Evolutionary conservation across 2,888 invertebrate species (phyloP).

Genomic region (Andrena minutula): DNA sequence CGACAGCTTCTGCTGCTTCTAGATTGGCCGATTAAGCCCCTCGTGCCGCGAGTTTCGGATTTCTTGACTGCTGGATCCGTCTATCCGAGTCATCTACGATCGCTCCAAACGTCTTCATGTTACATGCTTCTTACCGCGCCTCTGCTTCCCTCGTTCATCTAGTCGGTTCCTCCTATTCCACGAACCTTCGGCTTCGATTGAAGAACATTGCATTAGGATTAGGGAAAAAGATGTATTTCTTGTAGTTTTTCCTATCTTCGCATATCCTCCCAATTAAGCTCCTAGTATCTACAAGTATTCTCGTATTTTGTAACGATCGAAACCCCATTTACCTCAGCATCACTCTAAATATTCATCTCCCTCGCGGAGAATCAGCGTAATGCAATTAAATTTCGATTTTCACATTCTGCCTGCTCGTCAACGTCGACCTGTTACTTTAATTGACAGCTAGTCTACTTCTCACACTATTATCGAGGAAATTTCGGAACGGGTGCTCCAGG

Average conservation of each 20-base stretch:
- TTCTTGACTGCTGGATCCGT: not conserved
- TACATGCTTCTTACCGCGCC: not conserved
- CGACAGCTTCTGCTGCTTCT: constrained; percentile 25
- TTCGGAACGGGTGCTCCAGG: not conserved
- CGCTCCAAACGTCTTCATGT: not conserved
- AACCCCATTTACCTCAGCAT: not conserved
- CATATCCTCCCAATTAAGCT: not conserved
- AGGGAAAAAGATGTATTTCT: not conserved
- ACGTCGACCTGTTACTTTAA: not conserved
- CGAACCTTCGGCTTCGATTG: not conserved
- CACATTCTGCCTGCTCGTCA: not conserved
- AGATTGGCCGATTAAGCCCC: constrained; percentile 36
- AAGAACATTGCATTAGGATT: not conserved
- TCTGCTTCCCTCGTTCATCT: not conserved
- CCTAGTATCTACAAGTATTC: too few relatives aligned
- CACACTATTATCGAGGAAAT: not conserved
- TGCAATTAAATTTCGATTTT: not conserved
- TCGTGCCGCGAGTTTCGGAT: constrained; percentile 8
- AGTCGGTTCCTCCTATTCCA: not conserved
- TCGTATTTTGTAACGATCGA: not conserved
- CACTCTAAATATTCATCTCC: not conserved
- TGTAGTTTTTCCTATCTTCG: not conserved
- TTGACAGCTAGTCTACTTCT: not conserved
- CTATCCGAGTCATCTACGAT: not conserved
- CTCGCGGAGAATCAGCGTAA: not conserved